Percentiles rank a stretch among this genome's conserved stretches.
Evolutionary conservation across 1,140 invertebrate species (phyloP).

Genomic region (Drosophila chauvacae): DNA sequence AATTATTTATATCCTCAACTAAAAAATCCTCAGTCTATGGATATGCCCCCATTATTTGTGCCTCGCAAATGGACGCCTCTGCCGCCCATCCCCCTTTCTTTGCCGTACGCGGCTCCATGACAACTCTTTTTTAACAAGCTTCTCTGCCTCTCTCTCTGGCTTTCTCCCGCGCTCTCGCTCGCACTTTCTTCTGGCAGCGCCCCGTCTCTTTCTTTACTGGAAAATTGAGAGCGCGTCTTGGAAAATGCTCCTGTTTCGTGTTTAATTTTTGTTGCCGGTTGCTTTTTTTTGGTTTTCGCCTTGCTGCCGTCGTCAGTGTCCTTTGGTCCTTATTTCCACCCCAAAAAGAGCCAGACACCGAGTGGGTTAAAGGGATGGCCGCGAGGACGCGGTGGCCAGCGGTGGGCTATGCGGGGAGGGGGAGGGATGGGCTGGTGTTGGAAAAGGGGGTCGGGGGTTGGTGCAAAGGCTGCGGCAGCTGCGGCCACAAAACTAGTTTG

Average conservation of each 20-base stretch:
- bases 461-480: conserved; percentile 51
- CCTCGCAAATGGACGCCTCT: not conserved
- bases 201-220: conserved; percentile 35
- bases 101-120: conserved; percentile 55
- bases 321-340: conserved; percentile 40
- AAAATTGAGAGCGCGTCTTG: conserved; percentile 50
- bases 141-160: conserved; percentile 29
- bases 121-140: conserved; percentile 67
- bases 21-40: no score
- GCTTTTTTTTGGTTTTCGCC: not conserved
- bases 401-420: not conserved
- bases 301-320: conserved; percentile 13
- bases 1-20: not conserved
- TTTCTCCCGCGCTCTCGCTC: not conserved
- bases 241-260: conserved; percentile 43
- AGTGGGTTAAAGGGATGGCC: conserved; percentile 30
- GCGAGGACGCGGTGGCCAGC: conserved; percentile 13
- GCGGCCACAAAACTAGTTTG: conserved; percentile 79
- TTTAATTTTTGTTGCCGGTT: conserved; percentile 40
- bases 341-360: conserved; percentile 27
- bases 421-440: not conserved
- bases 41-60: not conserved
- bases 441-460: conserved; percentile 24
- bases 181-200: conserved; percentile 4
- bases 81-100: not conserved